Evolutionary conservation across 2,113 vertebrate genomes (phyloP).

Genomic region (Paradisaea rubra): DNA sequence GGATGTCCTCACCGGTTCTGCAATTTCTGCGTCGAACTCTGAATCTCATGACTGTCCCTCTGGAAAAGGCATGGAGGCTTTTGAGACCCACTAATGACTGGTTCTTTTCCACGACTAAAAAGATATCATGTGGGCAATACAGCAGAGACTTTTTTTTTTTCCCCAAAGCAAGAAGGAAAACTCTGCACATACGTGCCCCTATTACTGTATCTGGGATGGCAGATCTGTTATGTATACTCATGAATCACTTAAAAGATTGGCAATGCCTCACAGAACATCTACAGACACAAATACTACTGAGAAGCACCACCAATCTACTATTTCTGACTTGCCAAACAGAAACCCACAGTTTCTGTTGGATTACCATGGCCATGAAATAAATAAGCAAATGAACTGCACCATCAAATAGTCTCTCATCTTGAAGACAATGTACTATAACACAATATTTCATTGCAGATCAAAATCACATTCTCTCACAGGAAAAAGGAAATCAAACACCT

Average conservation of each 20-base stretch:
- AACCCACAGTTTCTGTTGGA: not conserved
- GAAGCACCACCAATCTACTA: not conserved
- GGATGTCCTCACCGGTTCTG: not conserved
- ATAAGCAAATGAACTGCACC: not conserved
- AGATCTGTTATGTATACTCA: not conserved
- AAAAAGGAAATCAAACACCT: not conserved
- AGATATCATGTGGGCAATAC: not conserved
- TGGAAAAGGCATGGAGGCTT: not conserved
- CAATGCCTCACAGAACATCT: not conserved
- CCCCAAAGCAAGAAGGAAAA: not conserved
- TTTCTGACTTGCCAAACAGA: not conserved
- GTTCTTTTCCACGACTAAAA: not conserved
- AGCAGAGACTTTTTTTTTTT: not conserved
- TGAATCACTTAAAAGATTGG: not conserved
- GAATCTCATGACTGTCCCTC: not conserved
- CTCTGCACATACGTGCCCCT: not conserved
- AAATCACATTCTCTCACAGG: not conserved
- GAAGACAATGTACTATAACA: not conserved
- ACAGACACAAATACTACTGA: not conserved
- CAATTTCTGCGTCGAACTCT: not conserved
- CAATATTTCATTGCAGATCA: not conserved
- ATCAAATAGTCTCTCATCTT: not conserved
- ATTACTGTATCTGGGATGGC: not conserved
- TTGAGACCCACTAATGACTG: not conserved
- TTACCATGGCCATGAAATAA: not conserved